A percentile compares a stretch with the other conserved stretches of the same genome.
phyloP scores from a whole-genome alignment of 2,113 vertebrate genomes.

The Recurvirostra avosetta region DNA sequence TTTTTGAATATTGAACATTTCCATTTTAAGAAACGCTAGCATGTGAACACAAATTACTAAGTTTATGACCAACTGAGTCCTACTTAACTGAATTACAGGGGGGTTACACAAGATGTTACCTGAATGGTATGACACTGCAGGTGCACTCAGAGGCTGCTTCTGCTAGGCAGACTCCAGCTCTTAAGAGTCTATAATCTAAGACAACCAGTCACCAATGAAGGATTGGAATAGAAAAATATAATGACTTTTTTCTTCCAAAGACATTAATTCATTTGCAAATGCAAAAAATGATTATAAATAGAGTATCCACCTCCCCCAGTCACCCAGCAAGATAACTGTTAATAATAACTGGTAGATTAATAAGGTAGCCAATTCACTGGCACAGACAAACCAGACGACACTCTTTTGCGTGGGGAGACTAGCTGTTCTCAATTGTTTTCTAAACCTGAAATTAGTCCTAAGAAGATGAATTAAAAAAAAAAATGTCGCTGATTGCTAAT shows the following conservation, averaged over 20 bases:
- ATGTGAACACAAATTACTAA: neutral
- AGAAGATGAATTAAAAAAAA: neutral
- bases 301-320: neutral
- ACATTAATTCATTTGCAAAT: neutral
- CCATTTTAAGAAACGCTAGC: neutral
- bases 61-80: neutral
- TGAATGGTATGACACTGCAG: neutral
- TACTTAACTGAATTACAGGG: neutral
- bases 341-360: conserved; percentile 18
- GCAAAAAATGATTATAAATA: neutral
- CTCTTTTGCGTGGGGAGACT: neutral
- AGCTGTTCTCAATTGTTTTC: neutral
- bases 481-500: neutral
- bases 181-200: neutral
- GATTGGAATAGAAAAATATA: neutral
- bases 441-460: neutral
- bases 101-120: neutral
- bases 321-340: neutral
- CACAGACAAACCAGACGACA: neutral
- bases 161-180: neutral
- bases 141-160: neutral
- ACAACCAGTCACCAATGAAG: neutral
- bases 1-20: neutral
- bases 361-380: neutral
- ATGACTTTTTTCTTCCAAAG: neutral